Evolutionary conservation across 2,888 invertebrate genomes (phyloP), one percentile per base, ranked within the genome.

Genomic region (Xestoiulus laeticollis): DNA sequence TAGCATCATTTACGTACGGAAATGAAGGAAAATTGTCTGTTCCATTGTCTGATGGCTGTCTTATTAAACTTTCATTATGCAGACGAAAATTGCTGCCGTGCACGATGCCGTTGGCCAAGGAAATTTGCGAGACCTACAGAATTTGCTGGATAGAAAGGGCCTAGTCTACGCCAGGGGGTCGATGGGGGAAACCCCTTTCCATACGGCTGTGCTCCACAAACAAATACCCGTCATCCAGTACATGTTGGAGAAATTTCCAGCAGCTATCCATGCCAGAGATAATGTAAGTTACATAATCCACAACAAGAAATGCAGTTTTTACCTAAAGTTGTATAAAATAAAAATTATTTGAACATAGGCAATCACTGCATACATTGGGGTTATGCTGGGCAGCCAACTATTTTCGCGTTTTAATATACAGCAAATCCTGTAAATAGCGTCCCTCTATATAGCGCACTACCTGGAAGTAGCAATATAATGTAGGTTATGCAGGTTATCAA

Each of bases 1-100:
- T 44, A 12, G 53, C 32, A 14, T 68, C 68, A 68, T 26, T 38
- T 30, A 30, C 14, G 16, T 82, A 16, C 12, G 53, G 44, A 38
- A 38, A 32, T 68, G 16, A 48, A 19, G 16, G 48, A 4, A 14
- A 48, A 48, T 48, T 48, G 22, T 30, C 16, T n/a, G n/a, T n/a
- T n/a, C 33, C n/a, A 19, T 59, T 59, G 53, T 48, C 89, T 53
- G 32, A 44, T 44, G 19, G 44, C 32, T 82, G 32, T 33, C 43
- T 84, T 43, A 84, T 84, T 33, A 84, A 84, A 33, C 22, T 84
- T 84, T 84, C 43, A 68, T 68, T 26, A 12, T 0, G 33, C 90
- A 98, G 97, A 94, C 95, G 90, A 98, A 98, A 94, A 98, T 98
- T 90, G 95, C 96, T 89, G 94, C 95, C 89, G 97, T 98, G 43